A percentile compares a stretch with the other conserved stretches of the same genome.
These are phyloP conservation scores for Chunga burmeisteri DNA, from an alignment of 2,113 vertebrate genomes.

Conservation along the genomic window DNA sequence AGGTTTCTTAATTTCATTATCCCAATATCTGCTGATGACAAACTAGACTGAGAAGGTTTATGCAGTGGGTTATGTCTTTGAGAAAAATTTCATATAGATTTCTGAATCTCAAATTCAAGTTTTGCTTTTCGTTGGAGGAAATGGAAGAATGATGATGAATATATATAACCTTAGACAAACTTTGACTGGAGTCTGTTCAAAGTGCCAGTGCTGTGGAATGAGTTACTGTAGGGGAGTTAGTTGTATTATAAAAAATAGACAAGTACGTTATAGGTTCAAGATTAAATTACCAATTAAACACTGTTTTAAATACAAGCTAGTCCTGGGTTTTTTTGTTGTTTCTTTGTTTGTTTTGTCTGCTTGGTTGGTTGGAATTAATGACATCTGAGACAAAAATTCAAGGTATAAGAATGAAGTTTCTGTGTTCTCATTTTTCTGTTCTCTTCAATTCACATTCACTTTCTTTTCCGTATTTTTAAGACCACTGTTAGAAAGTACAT, in stretches of 20 bases:
- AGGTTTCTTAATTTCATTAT: neutral
- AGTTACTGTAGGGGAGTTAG: neutral
- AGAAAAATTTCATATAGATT: neutral
- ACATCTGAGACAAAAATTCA: neutral
- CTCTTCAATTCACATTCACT: neutral
- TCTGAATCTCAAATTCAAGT: neutral
- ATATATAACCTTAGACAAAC: neutral
- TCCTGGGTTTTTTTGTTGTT: neutral
- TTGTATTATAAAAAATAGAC: neutral
- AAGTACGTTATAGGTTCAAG: accelerated
- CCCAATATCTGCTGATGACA: neutral
- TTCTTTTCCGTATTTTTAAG: neutral
- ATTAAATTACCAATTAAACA: neutral
- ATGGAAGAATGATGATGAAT: neutral
- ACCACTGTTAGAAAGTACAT: neutral
- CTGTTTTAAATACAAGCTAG: neutral
- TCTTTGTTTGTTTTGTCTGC: neutral
- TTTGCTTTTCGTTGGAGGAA: neutral
- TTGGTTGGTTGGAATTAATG: neutral
- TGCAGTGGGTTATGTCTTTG: neutral
- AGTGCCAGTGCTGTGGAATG: neutral
- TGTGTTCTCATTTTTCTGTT: neutral
- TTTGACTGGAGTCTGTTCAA: neutral
- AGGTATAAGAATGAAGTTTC: neutral
- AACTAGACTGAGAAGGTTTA: neutral